Base-by-base conservation (phyloP, 30 jellyfish, hydroid and myxozoan species). In the Haliclystus octoradiatus region DNA sequence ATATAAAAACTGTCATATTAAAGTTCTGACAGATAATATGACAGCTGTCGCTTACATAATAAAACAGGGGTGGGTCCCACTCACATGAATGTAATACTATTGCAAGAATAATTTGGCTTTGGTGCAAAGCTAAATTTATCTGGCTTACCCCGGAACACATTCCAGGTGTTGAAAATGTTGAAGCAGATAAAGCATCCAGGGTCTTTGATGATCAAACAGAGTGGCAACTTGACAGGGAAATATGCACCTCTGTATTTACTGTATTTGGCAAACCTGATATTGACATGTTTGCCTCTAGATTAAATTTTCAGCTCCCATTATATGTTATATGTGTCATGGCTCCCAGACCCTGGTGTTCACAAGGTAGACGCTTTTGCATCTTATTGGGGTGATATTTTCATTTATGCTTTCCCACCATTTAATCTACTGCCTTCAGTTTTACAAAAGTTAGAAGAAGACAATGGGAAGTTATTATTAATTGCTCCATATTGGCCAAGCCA, bases 401-500 rank as follows among this genome's bases (percentile, higher is more conserved):
- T 71, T 57, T 71, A 71, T 71, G 82, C 76, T 26, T 73, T 62
- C 69, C 84, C 79, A 9, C 84, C 76, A 9, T 71, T 52, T 31
- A 12, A 73, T 26, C 31, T n/a, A n/a, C n/a, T n/a, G n/a, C n/a
- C 79, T 2, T 33, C 33, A 24, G 50, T 62, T 14, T 26, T 73
- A 3, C 67, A 73, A 15, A 73, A 62, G 53, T 26, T 73, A 2
- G n/a, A 14, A 5, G 14, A 5, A 49, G 85, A 74, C 33, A 50
- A 62, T 15, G 85, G 78, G n/a, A 62, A 29, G 34, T 78, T 78
- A 26, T 26, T 74, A 3, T 14, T 74, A 35, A 47, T 74, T 23
- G 85, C 64, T 3, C 85, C 78, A n/a, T 22, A 62, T 64, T 74
- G 85, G 85, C 85, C 85, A 27, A 63, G 15, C 53, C 79, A 64